phyloP scores from a whole-genome alignment of 30 jellyfish, hydroid and myxozoan genomes.

The Aurelia sp. region DNA sequence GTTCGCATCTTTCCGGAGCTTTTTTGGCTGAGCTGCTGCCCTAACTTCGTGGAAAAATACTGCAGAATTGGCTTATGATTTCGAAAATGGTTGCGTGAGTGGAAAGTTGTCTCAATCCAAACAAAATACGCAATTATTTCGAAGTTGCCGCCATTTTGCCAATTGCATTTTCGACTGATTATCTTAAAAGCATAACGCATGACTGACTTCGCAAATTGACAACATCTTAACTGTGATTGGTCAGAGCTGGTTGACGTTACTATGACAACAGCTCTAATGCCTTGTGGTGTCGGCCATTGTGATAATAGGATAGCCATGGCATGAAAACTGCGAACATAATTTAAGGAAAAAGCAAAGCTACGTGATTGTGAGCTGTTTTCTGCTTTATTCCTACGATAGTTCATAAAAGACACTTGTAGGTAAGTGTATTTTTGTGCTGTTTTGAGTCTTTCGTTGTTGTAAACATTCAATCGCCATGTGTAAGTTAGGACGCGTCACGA shows the following conservation, averaged over 20 bases:
- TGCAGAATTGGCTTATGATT: too few species aligned
- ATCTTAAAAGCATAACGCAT: conserved; percentile 61
- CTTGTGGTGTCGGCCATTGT: conserved; percentile 91
- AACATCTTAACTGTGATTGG: conserved; percentile 58
- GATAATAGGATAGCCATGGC: conserved; percentile 79
- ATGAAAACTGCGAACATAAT: conserved; percentile 49
- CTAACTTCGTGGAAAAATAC: too few species aligned
- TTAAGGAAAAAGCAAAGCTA: conserved; percentile 25
- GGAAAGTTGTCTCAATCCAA: conserved; percentile 12
- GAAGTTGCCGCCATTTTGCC: conserved; percentile 79
- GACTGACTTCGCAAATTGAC: conserved; percentile 38
- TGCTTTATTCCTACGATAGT: background rate
- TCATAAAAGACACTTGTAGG: conserved; percentile 11
- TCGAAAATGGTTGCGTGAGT: background rate
- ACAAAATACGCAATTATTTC: conserved; percentile 2
- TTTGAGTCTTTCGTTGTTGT: background rate
- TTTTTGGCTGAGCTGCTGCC: too few species aligned
- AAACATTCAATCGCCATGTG: conserved; percentile 55
- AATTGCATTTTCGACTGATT: conserved; percentile 44
- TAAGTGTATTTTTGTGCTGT: conserved; percentile 4
- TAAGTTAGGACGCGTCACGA: conserved; percentile 59
- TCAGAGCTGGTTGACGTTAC: conserved; percentile 75
- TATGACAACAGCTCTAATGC: conserved; percentile 75
- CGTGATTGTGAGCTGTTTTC: conserved; percentile 16
- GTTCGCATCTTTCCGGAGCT: too few species aligned